Evolutionary conservation across 2,113 vertebrate genomes (phyloP), one percentile per base, ranked within the genome.

Genomic region (Gyps fulvus): DNA sequence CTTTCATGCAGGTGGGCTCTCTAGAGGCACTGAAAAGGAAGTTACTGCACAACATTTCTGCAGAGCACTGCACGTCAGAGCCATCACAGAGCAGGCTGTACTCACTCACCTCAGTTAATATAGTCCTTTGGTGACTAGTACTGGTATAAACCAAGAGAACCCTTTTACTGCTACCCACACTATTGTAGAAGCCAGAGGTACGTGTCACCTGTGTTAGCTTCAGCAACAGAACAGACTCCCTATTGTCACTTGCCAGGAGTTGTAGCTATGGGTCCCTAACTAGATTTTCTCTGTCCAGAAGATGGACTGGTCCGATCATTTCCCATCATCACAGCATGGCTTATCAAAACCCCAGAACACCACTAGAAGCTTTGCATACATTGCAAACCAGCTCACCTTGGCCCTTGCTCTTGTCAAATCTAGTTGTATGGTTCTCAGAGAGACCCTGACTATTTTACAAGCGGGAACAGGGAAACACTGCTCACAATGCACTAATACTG

Each of bases 131-230:
- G n/a, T 55, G 58, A 38, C 22, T 26, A 29, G 23, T 7, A 29
- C 18, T 26, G 29, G 4, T 42, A 26, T 2, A 9, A 22, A 26
- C n/a, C 40, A 54, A 50, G 42, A 76, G 52, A 87, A 67, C 10
- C 38, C 50, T 52, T 83, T 57, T 31, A 32, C 25, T 69, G 62
- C 72, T 49, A 7, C 25, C n/a, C 42, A 27, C 16, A 2, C 27
- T 26, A 43, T 2, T 21, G 22, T 6, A 62, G 36, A 57, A 42
- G 14, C 26, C 19, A 40, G 77, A 66, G 45, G 36, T 11, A 59
- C 0, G 0, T 5, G 13, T 49, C 52, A 70, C 31, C 36, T 13
- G 12, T 10, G 45, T 32, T 14, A 58, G 26, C 61, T 77, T 27
- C 65, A 66, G 27, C 50, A 43, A 16, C 0, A 4, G 54, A 77